Percentiles rank a stretch among this genome's conserved stretches.
phyloP scores from a whole-genome alignment of 1,140 invertebrate species.

The Drosophila watanabei region DNA sequence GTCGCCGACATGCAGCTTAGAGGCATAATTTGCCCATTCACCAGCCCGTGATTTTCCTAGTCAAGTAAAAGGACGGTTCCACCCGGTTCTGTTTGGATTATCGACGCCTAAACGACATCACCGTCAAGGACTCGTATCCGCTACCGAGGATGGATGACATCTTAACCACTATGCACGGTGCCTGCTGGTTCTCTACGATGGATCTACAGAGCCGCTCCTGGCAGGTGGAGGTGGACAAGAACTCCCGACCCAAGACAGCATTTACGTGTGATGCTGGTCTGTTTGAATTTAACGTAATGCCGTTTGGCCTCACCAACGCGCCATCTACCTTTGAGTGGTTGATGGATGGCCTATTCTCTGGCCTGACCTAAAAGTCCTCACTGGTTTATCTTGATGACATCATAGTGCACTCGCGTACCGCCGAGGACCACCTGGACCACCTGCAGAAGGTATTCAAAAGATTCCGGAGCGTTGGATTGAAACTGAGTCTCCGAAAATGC shows the following conservation, averaged over 20 bases:
- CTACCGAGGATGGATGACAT: slow-evolving; percentile 86
- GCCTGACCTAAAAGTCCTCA: background rate
- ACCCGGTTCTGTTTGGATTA: slow-evolving; percentile 63
- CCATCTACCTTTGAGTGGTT: slow-evolving; percentile 10
- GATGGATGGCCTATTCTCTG: slow-evolving; percentile 10
- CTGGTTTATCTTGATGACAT: slow-evolving; percentile 29
- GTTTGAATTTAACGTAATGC: slow-evolving; percentile 20
- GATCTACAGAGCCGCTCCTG: slow-evolving; percentile 22
- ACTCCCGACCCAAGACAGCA: slow-evolving; percentile 1
- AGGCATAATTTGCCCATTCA: slow-evolving; percentile 28
- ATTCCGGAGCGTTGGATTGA: background rate
- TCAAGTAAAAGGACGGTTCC: slow-evolving; percentile 86
- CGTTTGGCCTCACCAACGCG: slow-evolving; percentile 13
- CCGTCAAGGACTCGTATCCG: slow-evolving; percentile 83
- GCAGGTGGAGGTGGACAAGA: slow-evolving; percentile 14
- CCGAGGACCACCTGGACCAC: slow-evolving; percentile 7
- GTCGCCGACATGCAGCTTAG: too few species aligned
- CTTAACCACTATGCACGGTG: slow-evolving; percentile 6
- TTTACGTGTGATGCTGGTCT: slow-evolving; percentile 11
- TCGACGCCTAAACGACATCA: too few species aligned
- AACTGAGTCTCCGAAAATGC: slow-evolving; percentile 1
- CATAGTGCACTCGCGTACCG: slow-evolving; percentile 4
- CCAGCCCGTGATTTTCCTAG: slow-evolving; percentile 85
- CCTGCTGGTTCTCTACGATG: slow-evolving; percentile 15
- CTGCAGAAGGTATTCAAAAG: slow-evolving; percentile 6